Evolutionary conservation across 2,888 invertebrate genomes (phyloP).

Genomic region (Ormyrus thymus): DNA sequence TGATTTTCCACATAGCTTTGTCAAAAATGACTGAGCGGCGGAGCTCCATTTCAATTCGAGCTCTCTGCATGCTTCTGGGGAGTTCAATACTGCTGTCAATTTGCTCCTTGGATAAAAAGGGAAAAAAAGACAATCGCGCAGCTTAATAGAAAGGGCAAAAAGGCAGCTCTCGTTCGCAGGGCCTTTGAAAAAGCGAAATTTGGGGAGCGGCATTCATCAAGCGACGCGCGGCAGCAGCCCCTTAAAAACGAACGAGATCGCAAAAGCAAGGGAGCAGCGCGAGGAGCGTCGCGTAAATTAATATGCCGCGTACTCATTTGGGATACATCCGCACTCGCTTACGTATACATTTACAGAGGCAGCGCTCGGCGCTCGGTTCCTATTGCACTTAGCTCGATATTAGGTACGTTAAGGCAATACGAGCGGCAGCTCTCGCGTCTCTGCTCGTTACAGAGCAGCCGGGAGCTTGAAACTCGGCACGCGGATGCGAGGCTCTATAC

Average conservation of each 20-base stretch:
- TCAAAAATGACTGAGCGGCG: too few relatives aligned
- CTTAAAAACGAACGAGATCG: too few relatives aligned
- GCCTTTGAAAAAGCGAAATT: too few relatives aligned
- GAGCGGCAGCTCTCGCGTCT: conserved; percentile 12
- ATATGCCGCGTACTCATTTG: not conserved
- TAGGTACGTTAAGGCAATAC: conserved; percentile 41
- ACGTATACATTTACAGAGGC: not conserved
- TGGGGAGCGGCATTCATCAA: not conserved
- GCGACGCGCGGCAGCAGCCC: not conserved
- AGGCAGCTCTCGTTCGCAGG: too few relatives aligned
- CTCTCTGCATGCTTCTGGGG: too few relatives aligned
- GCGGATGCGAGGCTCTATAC: not conserved
- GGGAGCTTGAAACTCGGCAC: conserved; percentile 13
- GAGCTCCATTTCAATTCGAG: too few relatives aligned
- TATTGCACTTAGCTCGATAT: conserved; percentile 48
- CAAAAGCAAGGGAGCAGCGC: not conserved
- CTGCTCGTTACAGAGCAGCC: not conserved
- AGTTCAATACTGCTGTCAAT: too few relatives aligned
- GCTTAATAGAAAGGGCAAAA: too few relatives aligned
- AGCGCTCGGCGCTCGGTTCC: not conserved
- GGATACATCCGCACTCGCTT: not conserved
- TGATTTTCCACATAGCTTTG: not conserved
- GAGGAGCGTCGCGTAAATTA: not conserved
- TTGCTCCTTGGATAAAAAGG: too few relatives aligned
- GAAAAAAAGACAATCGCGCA: too few relatives aligned